Base-by-base conservation (phyloP, 2,113 vertebrate species). In the Maccullochella peelii region DNA sequence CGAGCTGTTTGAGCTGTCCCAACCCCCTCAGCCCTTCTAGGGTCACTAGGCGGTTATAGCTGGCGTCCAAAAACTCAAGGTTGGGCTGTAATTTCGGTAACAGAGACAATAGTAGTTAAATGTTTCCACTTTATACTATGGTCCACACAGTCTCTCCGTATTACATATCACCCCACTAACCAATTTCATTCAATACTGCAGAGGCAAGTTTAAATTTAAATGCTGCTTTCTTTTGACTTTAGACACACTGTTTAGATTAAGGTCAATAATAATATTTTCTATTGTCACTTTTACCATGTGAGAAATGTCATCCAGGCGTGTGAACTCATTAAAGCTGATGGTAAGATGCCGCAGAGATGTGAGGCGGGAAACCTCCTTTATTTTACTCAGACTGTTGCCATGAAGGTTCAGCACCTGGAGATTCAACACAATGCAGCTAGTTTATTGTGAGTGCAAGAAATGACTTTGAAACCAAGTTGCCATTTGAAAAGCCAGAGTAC, bases 301-400 rank as follows among this genome's bases (percentile, higher is more conserved):
- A 74, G 96, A 95, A 79, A 97, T 86, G 80, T 96, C 95, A 75
- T 96, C 94, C 84, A 98, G 94, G 70, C 86, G 96, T 55, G 94
- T 95, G 86, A 98, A 95, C 86, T 97, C 92, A 66, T 96, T 96
- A 84, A 96, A 97, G 83, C 92, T 97, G 91, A 96, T 90, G 23
- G 87, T 95, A 58, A 97, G 95, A 59, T 94, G 96, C 75, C 89
- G 93, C 78, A 97, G 91, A 61, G 91, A 86, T 0, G 88, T 92
- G 68, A 97, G 93, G 63, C 84, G 93, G 83, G 95, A 96, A 70
- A 96, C 93, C 78, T 95, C 96, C 80, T 95, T 95, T 71, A 97
- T 85, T 50, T 89, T 96, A 71, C 82, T 96, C 86, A 98, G 93
- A 77, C 94, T 95, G 91, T 96, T 97, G 49, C 95, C 95, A 62